A percentile compares a stretch with the other conserved stretches of the same genome.
phyloP scores from a whole-genome alignment of 2,113 vertebrate species.

The Saimiri boliviensis region DNA sequence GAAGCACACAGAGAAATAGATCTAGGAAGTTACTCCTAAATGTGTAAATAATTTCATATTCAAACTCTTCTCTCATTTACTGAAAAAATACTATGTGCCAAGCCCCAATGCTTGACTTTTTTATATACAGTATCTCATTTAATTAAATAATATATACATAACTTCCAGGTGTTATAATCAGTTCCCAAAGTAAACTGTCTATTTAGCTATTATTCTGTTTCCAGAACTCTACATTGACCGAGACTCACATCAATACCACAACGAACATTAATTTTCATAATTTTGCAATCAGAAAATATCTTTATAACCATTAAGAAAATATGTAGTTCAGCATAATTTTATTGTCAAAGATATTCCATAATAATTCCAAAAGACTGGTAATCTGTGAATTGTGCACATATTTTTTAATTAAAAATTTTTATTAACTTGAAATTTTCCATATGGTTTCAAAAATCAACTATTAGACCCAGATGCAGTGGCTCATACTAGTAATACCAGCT shows the following conservation, averaged over 20 bases:
- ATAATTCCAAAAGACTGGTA: not conserved
- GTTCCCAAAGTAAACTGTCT: not conserved
- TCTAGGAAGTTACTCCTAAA: not conserved
- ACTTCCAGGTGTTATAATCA: not conserved
- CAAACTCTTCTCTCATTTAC: not conserved
- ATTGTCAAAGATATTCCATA: conserved; percentile 24
- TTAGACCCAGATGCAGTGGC: not conserved
- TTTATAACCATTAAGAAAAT: conserved; percentile 34
- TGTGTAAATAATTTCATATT: not conserved
- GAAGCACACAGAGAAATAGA: not conserved
- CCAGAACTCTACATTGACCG: not conserved
- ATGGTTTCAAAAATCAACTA: not conserved
- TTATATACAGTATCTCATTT: not conserved
- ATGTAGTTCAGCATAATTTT: not conserved
- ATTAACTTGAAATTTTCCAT: conserved; percentile 27
- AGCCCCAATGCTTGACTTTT: not conserved
- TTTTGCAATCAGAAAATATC: not conserved
- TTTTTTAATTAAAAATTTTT: conserved; percentile 24
- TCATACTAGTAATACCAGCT: not conserved
- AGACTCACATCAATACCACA: not conserved
- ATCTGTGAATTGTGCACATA: not conserved
- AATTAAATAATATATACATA: not conserved
- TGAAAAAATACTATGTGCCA: not conserved
- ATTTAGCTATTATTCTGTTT: not conserved
- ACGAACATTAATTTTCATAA: conserved; percentile 9